phyloP scores from a whole-genome alignment of 2,797 vertebrate species.

The Balearica regulorum region DNA sequence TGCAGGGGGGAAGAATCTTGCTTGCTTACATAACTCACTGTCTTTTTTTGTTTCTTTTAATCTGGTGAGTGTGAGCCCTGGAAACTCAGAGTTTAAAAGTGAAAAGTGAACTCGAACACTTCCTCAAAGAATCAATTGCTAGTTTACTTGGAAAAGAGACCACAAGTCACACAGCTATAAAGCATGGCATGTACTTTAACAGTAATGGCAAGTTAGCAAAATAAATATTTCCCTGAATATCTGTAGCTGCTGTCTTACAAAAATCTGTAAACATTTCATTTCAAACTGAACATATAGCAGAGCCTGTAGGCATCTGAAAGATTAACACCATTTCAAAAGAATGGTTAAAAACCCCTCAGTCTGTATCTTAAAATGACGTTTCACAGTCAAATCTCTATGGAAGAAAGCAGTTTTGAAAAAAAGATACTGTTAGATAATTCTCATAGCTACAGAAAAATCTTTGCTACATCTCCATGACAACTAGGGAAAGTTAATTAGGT shows the following conservation, averaged over 20 bases:
- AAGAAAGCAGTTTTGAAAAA: background rate
- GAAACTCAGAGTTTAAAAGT: background rate
- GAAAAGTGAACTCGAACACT: background rate
- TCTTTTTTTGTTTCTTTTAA: background rate
- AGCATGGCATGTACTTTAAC: background rate
- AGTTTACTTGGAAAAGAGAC: background rate
- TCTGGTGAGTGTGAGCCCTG: background rate
- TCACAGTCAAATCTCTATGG: background rate
- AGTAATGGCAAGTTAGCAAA: background rate
- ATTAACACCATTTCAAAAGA: background rate
- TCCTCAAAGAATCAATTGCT: background rate
- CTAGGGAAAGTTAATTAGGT: background rate
- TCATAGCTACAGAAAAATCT: background rate
- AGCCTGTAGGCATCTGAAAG: background rate
- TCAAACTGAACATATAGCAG: background rate
- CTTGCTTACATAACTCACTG: accelerated
- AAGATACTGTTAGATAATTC: background rate
- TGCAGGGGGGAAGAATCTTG: background rate
- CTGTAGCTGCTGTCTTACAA: background rate
- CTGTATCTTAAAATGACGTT: background rate
- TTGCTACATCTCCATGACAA: slow-evolving; percentile 43
- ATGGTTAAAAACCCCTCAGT: background rate
- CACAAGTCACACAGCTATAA: background rate
- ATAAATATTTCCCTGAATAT: background rate
- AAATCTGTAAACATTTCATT: background rate